Base-by-base conservation (phyloP, 1,140 invertebrate genomes). In the Lineus longissimus region DNA sequence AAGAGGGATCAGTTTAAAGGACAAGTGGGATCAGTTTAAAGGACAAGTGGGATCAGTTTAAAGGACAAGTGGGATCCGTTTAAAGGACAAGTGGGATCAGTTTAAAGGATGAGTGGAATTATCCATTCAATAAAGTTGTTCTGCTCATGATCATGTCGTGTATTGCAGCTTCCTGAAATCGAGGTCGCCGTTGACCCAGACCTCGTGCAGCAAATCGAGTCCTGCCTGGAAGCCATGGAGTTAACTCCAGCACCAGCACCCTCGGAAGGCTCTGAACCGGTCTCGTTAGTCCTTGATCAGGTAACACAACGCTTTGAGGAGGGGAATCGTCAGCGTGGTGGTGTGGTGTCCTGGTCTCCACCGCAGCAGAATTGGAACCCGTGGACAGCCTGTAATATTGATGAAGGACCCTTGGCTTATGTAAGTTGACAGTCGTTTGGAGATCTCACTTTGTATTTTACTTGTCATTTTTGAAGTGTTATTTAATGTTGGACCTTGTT, bases 341-440 rank as follows among this genome's bases (percentile, higher is more conserved):
- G 91, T 15, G 90, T 95, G 0, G 92, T 98, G 17, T 88, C 93
- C 1, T 98, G 95, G 95, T 92, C 93, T 1, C 96, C 97, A 0
- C 95, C 95, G 0, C 87, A 90, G 67, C 86, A 86, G 13, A 98
- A 98, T 80, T 98, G 95, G 95, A 96, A 98, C 83, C 89, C 95
- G 9, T 98, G 95, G 95, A 90, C 87, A 27, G 89, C 87, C 0
- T 94, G 91, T 73, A 97, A 97, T 76, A 96, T 98, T 72, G 95
- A 97, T 72, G 93, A 95, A 76, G 94, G 89, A 57, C 92, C 91
- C 11, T 81, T 98, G 45, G 91, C 94, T 1, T 86, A 86, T 9
- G 86, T 88, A 77, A 79, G 78, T 78, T 33, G 29, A 17, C 15
- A 36, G 33, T 15, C 4, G 15, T 15, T 36, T 36, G 6, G 15